A percentile compares a stretch with the other conserved stretches of the same genome.
These are phyloP conservation scores for Lasioglossum baleicum DNA, from an alignment of 1,140 invertebrate genomes.

Conservation along the genomic window DNA sequence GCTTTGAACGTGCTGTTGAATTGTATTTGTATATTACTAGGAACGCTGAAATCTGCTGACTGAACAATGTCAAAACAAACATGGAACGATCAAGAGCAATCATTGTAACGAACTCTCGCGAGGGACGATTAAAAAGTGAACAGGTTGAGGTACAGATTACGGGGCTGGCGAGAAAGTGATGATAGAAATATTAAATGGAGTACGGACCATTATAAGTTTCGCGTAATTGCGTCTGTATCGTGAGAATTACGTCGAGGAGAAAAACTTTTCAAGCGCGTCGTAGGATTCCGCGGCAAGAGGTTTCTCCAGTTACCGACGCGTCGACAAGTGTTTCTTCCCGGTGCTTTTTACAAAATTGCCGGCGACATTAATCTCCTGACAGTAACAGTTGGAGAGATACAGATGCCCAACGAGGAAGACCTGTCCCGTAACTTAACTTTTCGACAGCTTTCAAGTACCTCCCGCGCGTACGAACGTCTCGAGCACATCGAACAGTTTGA, in stretches of 20 bases:
- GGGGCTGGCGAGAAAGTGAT: neutral
- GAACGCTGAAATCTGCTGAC: too few relatives aligned
- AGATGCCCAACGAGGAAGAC: neutral
- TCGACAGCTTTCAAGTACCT: constrained; percentile 5
- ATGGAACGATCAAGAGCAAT: too few relatives aligned
- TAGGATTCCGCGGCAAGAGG: neutral
- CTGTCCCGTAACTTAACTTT: constrained; percentile 18
- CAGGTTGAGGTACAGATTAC: neutral
- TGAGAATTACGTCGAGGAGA: neutral
- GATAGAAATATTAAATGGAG: constrained; percentile 2
- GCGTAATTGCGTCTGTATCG: neutral
- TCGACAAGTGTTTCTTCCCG: constrained; percentile 10
- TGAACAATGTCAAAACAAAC: too few relatives aligned
- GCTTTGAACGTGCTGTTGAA: too few relatives aligned
- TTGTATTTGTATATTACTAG: too few relatives aligned
- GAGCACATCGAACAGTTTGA: neutral
- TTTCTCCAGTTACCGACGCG: neutral
- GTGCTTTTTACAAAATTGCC: neutral
- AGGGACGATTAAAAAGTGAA: neutral
- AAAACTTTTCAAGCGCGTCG: neutral
- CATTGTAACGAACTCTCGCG: too few relatives aligned
- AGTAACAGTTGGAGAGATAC: constrained; percentile 6
- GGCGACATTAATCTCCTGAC: constrained; percentile 26
- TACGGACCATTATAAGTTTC: neutral
- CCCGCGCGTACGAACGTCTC: neutral